These are phyloP conservation scores for Acanthiza pusilla DNA, from an alignment of 2,797 vertebrate genomes.

Conservation along the genomic window DNA sequence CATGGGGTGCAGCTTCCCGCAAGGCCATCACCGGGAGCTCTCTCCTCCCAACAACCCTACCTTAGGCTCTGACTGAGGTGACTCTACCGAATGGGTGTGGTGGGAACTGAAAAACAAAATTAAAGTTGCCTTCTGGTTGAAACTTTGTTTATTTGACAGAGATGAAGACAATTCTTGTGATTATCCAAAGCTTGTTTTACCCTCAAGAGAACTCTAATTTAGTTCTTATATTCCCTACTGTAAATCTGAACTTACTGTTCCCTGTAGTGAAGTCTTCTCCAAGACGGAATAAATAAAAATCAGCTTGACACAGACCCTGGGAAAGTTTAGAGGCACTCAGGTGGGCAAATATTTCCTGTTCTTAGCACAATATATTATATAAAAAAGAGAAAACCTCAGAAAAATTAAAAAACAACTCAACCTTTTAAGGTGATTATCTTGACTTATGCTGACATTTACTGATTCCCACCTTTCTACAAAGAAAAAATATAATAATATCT, in stretches of 20 bases:
- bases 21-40: rapidly evolving
- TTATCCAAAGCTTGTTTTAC: background rate
- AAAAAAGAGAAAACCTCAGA: background rate
- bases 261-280: background rate
- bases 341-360: background rate
- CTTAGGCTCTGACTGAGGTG: background rate
- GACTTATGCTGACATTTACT: background rate
- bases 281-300: background rate
- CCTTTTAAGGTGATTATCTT: background rate
- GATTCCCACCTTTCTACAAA: background rate
- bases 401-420: background rate
- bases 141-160: background rate
- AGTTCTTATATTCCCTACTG: background rate
- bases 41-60: rapidly evolving
- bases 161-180: background rate
- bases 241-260: background rate
- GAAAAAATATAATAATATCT: background rate
- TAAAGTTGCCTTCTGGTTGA: background rate
- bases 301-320: background rate
- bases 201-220: background rate
- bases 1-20: rapidly evolving
- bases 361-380: background rate
- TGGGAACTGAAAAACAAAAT: background rate
- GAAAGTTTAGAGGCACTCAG: background rate
- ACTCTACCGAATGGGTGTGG: background rate